phyloP scores from a whole-genome alignment of 2,888 invertebrate species.

The Mesorhabditis spiculigera region DNA sequence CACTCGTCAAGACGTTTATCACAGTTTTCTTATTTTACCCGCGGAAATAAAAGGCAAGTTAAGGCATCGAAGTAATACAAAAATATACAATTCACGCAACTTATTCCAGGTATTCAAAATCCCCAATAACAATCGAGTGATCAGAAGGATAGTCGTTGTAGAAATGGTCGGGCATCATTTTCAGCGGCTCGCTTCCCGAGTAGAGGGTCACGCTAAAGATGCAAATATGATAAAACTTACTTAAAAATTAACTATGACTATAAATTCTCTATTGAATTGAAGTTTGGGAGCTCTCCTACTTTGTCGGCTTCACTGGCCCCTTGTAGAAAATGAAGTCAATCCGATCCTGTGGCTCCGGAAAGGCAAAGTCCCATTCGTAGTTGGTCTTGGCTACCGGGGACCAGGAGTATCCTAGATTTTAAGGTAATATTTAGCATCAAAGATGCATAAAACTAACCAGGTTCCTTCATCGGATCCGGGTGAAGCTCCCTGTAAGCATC shows the following conservation, averaged over 20 bases:
- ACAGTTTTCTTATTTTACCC: no score
- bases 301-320: conserved; percentile 17
- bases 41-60: no score
- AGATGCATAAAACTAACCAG: conserved; percentile 16
- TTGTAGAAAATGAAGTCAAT: conserved; percentile 50
- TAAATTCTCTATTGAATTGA: no score
- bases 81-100: no score
- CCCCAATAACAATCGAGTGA: conserved; percentile 51
- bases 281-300: not conserved
- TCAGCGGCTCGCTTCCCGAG: conserved; percentile 36
- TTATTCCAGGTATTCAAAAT: conserved; percentile 21
- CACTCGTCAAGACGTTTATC: no score
- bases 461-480: conserved; percentile 35
- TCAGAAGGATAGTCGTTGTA: conserved; percentile 55
- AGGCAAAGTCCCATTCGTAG: conserved; percentile 40
- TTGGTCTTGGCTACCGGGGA: conserved; percentile 46
- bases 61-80: no score
- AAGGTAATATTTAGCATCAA: not conserved
- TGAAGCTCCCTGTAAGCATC: conserved; percentile 43
- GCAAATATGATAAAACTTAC: no score
- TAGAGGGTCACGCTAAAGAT: conserved; percentile 15
- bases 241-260: no score
- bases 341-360: conserved; percentile 51
- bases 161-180: conserved; percentile 45
- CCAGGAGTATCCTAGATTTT: conserved; percentile 42